A percentile compares a stretch with the other conserved stretches of the same genome.
Conservation (phyloP, 2,888 invertebrate genomes). For the Patella ulyssiponensis region DNA sequence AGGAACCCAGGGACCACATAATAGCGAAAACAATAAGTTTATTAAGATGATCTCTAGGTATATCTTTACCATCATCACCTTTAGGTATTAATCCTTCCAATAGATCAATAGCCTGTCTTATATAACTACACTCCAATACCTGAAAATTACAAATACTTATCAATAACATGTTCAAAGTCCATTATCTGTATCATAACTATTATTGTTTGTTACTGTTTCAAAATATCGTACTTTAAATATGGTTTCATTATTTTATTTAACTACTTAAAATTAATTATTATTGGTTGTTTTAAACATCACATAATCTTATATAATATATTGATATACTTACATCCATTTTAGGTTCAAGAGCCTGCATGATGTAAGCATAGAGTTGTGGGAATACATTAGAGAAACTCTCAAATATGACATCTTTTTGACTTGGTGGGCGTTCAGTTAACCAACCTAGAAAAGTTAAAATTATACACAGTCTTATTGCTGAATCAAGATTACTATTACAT, state of each 20-base stretch:
- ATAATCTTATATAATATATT: no score
- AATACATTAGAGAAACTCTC: slow-evolving; percentile 84
- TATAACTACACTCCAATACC: slow-evolving; percentile 91
- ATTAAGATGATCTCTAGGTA: slow-evolving; percentile 81
- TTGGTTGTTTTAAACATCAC: neutral
- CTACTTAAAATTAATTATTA: no score
- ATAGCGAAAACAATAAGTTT: slow-evolving; percentile 89
- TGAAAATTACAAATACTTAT: slow-evolving; percentile 64
- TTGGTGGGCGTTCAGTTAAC: slow-evolving; percentile 71
- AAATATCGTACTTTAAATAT: no score
- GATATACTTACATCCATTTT: slow-evolving; percentile 78
- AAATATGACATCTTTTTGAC: slow-evolving; percentile 78
- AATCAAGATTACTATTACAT: neutral
- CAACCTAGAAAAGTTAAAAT: slow-evolving; percentile 57
- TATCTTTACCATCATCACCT: slow-evolving; percentile 70
- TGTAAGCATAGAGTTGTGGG: slow-evolving; percentile 83
- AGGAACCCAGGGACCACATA: slow-evolving; percentile 92
- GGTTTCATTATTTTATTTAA: no score
- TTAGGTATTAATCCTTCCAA: slow-evolving; percentile 89
- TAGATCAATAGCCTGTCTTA: slow-evolving; percentile 79
- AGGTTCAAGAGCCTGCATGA: slow-evolving; percentile 85
- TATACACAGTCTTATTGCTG: neutral
- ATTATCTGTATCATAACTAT: no score
- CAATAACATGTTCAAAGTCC: neutral
- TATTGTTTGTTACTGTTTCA: no score